These are phyloP conservation scores for Azorinus chamasolen DNA, from an alignment of 2,888 invertebrate species.

Conservation along the genomic window DNA sequence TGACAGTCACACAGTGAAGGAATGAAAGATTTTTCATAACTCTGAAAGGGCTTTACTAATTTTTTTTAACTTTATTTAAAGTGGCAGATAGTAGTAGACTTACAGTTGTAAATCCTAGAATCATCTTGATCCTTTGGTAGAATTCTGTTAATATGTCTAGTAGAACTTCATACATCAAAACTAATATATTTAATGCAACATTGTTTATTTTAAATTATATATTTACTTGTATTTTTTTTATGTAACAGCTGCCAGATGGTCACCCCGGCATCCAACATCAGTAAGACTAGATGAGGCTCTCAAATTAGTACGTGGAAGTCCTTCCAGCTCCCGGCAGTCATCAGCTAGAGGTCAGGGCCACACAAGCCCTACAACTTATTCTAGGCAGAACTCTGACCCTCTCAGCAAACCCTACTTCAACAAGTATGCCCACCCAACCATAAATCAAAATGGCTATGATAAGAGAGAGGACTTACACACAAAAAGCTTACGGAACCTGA, in stretches of 20 bases:
- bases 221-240: no score
- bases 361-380: conserved; percentile 34
- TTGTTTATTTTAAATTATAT: no score
- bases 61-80: no score
- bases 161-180: no score
- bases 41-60: no score
- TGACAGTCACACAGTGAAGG: no score
- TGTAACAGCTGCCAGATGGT: conserved; percentile 45
- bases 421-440: conserved; percentile 67
- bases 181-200: no score
- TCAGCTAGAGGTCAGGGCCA: conserved; percentile 47
- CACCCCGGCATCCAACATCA: conserved; percentile 40
- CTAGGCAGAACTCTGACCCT: conserved; percentile 69
- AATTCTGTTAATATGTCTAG: no score
- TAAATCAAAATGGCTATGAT: conserved; percentile 35
- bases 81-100: no score
- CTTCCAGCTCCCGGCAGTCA: conserved; percentile 64
- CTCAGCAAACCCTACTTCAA: conserved; percentile 74
- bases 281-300: conserved; percentile 79
- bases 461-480: conserved; percentile 73
- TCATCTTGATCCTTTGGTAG: no score
- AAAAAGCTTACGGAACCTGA: conserved; percentile 79
- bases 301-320: conserved; percentile 73
- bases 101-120: no score
- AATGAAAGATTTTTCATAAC: no score